Evolutionary conservation across 2,797 vertebrate species (phyloP).

Genomic region (Heterohyrax brucei): DNA sequence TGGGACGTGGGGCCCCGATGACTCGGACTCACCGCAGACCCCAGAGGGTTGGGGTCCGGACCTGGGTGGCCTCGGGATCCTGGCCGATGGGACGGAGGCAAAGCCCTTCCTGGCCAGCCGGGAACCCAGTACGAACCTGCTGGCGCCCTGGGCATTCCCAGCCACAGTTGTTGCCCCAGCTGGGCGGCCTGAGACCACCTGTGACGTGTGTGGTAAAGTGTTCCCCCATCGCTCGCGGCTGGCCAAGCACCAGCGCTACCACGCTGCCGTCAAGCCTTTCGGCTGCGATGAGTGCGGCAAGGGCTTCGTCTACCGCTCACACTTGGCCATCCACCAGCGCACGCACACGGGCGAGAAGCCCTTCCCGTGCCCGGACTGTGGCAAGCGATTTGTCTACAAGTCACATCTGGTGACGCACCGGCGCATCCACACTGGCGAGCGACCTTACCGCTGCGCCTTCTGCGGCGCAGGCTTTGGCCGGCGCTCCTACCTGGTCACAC

Average conservation of each 20-base stretch:
- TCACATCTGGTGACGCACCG: slow-evolving; percentile 88
- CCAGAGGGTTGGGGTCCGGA: slow-evolving; percentile 72
- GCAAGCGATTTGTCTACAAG: slow-evolving; percentile 89
- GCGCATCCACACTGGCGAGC: slow-evolving; percentile 87
- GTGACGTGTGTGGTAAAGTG: slow-evolving; percentile 85
- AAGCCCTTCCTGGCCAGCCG: slow-evolving; percentile 62
- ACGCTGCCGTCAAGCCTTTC: slow-evolving; percentile 87
- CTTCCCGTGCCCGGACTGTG: slow-evolving; percentile 87
- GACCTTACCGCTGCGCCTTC: slow-evolving; percentile 88
- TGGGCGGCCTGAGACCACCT: slow-evolving; percentile 78
- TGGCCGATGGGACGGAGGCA: slow-evolving; percentile 23
- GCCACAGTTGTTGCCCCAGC: neutral
- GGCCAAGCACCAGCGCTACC: slow-evolving; percentile 87
- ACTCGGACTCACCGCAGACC: slow-evolving; percentile 77
- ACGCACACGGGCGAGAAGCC: slow-evolving; percentile 89
- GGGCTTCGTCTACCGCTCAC: slow-evolving; percentile 88
- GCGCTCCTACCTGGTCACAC: slow-evolving; percentile 87
- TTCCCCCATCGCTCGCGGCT: slow-evolving; percentile 84
- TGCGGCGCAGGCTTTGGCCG: slow-evolving; percentile 87
- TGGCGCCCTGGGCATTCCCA: slow-evolving; percentile 75
- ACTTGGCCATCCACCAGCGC: slow-evolving; percentile 88
- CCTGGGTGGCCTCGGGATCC: neutral
- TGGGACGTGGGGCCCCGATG: slow-evolving; percentile 84
- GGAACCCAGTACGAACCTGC: neutral
- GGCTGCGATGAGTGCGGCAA: slow-evolving; percentile 89